Base-by-base conservation (phyloP, 2,888 invertebrate species). In the Hirtodrosophila duncani region DNA sequence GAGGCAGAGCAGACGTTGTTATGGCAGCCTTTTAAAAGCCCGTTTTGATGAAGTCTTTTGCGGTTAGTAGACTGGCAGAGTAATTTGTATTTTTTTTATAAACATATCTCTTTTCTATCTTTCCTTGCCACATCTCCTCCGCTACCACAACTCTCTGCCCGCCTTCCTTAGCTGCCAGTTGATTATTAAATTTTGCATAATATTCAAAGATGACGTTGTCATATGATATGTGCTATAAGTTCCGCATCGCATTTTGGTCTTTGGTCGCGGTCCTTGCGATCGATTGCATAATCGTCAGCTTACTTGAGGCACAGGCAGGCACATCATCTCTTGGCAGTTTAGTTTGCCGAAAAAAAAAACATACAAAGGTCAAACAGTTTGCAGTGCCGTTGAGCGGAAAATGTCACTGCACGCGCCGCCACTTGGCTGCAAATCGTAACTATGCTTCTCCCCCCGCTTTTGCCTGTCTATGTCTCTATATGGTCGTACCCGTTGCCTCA, bases 331-430 rank as follows among this genome's bases (percentile, higher is more conserved):
- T 26, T 11, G 9, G 11, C 48, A 24, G 36, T 27, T 41, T 24
- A 38, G 41, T 14, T 24, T 26, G 27, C 24, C 18, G 10, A 16
- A 18, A 3, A 17, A 27, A 39, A 49, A 46, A 9, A 36, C 27
- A 30, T 33, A 27, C 81, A 74, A 74, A 74, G 72, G 72, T 74
- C 81, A 80, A 80, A 72, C 71, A 61, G 79, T 51, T 64, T 51
- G 56, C 41, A 74, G 55, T 68, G 75, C 66, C 65, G 51, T 56
- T 64, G 30, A 60, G 63, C 44, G 55, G 63, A 55, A 80, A 72
- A 72, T 72, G 71, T 72, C 71, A 72, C 58, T 75, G 80, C 71
- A 75, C 80, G 72, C 77, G 71, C 71, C 58, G 72, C 26, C 80
- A 75, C 74, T 69, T n/a, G n/a, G n/a, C n/a, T n/a, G n/a, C 63